phyloP scores from a whole-genome alignment of 2,888 invertebrate species.

The Diloba caeruleocephala region DNA sequence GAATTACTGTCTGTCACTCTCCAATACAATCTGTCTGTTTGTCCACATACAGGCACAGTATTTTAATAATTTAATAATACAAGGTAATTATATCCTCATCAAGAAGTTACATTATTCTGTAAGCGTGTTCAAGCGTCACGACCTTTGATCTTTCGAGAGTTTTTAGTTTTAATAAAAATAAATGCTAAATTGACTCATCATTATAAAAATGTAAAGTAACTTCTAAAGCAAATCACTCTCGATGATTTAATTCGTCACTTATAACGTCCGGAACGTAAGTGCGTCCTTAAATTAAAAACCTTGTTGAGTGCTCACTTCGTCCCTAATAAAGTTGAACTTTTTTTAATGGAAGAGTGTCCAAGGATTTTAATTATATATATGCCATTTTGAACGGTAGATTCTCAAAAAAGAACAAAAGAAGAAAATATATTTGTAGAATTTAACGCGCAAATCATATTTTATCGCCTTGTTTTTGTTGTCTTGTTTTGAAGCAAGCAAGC shows the following conservation, averaged over 20 bases:
- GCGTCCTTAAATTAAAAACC: slow-evolving; percentile 43
- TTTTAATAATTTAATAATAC: too few relatives aligned
- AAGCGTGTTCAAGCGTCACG: background rate
- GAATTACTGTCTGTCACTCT: too few relatives aligned
- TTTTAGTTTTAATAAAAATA: slow-evolving; percentile 3
- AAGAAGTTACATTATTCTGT: background rate
- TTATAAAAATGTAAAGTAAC: slow-evolving; percentile 11
- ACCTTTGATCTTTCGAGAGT: background rate
- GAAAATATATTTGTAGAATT: slow-evolving; percentile 24
- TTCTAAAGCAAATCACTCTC: slow-evolving; percentile 21
- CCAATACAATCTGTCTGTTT: too few relatives aligned
- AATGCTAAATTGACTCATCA: slow-evolving; percentile 1
- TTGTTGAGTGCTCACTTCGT: slow-evolving; percentile 32
- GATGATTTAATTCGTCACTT: slow-evolving; percentile 37
- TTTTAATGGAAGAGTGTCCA: slow-evolving; percentile 32
- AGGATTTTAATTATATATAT: slow-evolving; percentile 48
- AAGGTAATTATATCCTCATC: too few relatives aligned
- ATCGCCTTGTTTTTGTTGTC: background rate
- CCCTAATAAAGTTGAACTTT: slow-evolving; percentile 43
- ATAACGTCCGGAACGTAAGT: slow-evolving; percentile 22
- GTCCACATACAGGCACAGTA: too few relatives aligned
- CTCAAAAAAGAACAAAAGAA: slow-evolving; percentile 26
- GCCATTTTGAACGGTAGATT: slow-evolving; percentile 22
- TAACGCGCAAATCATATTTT: background rate
- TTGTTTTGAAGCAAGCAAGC: too few relatives aligned